Conservation (phyloP, 2,113 vertebrate genomes). For the Bungarus multicinctus region DNA sequence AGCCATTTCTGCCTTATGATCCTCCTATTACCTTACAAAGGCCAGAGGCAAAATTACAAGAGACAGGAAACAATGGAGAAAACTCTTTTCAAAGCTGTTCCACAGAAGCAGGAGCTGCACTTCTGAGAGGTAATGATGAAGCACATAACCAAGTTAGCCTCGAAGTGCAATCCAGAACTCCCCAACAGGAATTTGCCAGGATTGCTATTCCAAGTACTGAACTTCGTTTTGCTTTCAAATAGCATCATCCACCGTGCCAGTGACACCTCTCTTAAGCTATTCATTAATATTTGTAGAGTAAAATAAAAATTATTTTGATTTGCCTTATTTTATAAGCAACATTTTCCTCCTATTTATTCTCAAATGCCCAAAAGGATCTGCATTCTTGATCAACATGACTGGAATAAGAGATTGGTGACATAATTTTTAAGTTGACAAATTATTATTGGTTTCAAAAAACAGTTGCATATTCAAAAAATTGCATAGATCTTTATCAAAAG, state of each 20-base stretch:
- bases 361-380: background rate
- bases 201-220: background rate
- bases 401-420: background rate
- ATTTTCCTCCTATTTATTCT: background rate
- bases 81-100: background rate
- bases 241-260: background rate
- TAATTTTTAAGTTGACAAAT: background rate
- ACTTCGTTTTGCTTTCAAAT: background rate
- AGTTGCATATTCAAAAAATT: background rate
- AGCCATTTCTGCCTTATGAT: slow-evolving; percentile 87
- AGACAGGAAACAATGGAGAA: background rate
- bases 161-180: background rate
- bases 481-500: background rate
- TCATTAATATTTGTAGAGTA: background rate
- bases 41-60: background rate
- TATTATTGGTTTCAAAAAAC: background rate
- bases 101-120: background rate
- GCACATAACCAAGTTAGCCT: background rate
- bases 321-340: background rate
- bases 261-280: background rate
- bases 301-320: background rate
- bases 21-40: rapidly evolving
- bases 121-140: background rate
- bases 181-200: no score
- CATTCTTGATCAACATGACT: background rate